A percentile compares a stretch with the other conserved stretches of the same genome.
Evolutionary conservation across 2,113 vertebrate species (phyloP).

Genomic region (Cavia aperea): DNA sequence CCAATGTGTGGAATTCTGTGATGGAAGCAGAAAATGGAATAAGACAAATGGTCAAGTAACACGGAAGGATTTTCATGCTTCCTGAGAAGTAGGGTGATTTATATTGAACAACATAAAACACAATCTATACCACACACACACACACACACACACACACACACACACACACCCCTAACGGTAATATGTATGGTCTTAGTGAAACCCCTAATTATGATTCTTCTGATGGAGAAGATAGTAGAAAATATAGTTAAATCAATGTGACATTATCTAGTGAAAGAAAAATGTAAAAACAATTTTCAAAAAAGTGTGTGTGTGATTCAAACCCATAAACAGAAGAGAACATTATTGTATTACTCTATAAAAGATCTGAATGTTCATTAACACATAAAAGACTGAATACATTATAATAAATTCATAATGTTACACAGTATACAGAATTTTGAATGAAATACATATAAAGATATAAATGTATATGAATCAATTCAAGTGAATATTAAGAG

Average conservation of each 20-base stretch:
- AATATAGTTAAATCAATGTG: conserved; percentile 1
- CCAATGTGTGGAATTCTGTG: background rate
- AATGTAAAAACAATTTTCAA: background rate
- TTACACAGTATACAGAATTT: background rate
- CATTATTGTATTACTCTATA: background rate
- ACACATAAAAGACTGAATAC: background rate
- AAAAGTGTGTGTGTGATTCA: background rate
- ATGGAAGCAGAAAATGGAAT: background rate
- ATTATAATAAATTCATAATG: background rate
- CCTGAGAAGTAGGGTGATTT: background rate
- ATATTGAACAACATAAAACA: background rate
- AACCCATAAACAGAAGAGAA: background rate
- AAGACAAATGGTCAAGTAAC: background rate
- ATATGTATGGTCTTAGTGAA: background rate
- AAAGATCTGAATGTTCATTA: background rate
- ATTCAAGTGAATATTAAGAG: background rate
- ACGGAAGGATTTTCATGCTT: background rate
- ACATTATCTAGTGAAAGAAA: background rate
- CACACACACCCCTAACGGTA: background rate
- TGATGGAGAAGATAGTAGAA: background rate
- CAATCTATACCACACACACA: background rate
- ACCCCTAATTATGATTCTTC: background rate
- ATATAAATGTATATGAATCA: background rate
- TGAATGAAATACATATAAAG: background rate
- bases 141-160: background rate